Conservation (phyloP, 2,888 invertebrate genomes). For the Trisateles emortualis region DNA sequence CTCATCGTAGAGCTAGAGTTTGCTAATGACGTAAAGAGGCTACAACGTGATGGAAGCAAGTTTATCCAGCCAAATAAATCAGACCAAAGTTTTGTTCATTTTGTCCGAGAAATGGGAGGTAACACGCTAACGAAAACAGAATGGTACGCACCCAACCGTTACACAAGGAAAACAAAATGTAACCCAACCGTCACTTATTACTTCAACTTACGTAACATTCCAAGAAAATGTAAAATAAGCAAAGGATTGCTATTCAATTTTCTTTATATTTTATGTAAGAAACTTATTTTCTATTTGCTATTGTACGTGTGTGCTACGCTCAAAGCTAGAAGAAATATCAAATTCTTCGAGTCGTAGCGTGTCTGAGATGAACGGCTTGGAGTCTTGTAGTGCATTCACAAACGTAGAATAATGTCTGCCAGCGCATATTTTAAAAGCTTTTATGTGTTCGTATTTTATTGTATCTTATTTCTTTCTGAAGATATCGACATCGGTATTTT, state of each 20-base stretch:
- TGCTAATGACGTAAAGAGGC: constrained; percentile 6
- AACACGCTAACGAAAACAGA: constrained; percentile 9
- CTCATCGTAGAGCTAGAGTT: not conserved
- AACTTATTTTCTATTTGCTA: constrained; percentile 44
- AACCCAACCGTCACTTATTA: constrained; percentile 1
- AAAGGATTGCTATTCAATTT: constrained; percentile 37
- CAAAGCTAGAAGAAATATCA: constrained; percentile 35
- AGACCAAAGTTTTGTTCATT: constrained; percentile 8
- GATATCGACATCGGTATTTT: not conserved
- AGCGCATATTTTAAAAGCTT: constrained; percentile 24
- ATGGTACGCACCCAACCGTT: not conserved
- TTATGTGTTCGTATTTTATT: constrained; percentile 18
- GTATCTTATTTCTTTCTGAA: constrained; percentile 11
- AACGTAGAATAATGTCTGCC: constrained; percentile 25
- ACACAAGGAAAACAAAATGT: constrained; percentile 9
- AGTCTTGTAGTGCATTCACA: constrained; percentile 32
- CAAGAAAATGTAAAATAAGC: constrained; percentile 26
- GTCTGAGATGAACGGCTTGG: constrained; percentile 25
- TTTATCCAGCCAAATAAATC: constrained; percentile 6
- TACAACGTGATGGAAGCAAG: constrained; percentile 1
- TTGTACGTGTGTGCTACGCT: constrained; percentile 28
- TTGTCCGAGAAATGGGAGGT: constrained; percentile 12
- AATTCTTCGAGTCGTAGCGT: constrained; percentile 34
- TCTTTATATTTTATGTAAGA: constrained; percentile 27
- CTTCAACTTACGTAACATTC: constrained; percentile 3